A percentile compares a stretch with the other conserved stretches of the same genome.
Conservation (phyloP, 2,797 vertebrate genomes). For the Mus minutoides region DNA sequence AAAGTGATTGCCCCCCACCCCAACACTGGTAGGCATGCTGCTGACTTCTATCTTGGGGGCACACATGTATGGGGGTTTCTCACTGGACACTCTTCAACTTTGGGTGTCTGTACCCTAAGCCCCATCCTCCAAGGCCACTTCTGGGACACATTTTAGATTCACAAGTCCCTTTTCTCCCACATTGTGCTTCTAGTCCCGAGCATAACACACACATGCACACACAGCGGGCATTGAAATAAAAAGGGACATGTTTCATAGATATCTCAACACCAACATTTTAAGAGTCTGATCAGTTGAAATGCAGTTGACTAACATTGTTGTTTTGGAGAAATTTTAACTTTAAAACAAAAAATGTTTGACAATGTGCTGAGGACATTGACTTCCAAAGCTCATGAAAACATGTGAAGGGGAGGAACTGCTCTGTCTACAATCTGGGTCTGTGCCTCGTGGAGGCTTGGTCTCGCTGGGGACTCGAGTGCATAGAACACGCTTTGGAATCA, state of each 20-base stretch:
- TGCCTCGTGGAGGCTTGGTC: conserved; percentile 57
- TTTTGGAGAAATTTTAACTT: neutral
- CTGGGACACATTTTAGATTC: no score
- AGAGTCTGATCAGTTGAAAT: conserved; percentile 22
- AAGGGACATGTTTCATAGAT: neutral
- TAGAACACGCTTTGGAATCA: conserved; percentile 56
- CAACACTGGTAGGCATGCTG: no score
- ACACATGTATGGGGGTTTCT: no score
- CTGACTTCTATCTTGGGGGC: no score
- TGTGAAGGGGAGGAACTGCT: neutral
- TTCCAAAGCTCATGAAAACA: neutral
- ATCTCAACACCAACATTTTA: neutral
- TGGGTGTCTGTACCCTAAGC: no score
- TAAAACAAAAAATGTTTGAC: neutral
- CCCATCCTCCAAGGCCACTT: no score
- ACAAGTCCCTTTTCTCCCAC: no score
- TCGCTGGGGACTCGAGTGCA: conserved; percentile 42
- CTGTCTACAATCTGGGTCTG: neutral
- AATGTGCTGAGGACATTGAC: neutral
- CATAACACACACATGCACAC: neutral
- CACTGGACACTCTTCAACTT: no score
- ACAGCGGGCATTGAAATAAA: neutral
- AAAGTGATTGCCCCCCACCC: no score
- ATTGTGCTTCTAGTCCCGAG: neutral
- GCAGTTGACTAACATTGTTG: neutral